Base-by-base conservation (phyloP, 2,113 vertebrate genomes). In the Eretmochelys imbricata region DNA sequence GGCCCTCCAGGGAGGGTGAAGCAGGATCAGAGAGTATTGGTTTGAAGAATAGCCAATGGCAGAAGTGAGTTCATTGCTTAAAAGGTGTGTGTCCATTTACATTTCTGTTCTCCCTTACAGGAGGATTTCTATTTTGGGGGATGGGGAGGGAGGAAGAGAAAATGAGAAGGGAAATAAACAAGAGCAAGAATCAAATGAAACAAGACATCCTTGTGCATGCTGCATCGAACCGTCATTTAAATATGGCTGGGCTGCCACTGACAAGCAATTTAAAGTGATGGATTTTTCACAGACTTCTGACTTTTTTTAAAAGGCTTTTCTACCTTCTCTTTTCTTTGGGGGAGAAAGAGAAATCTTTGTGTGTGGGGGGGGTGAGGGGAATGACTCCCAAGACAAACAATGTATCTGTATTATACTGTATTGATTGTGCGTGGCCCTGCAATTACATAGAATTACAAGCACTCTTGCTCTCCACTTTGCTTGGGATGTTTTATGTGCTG, bases 401-500 rank as follows among this genome's bases (percentile, higher is more conserved):
- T 80, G 29, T 35, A 51, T 59, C 46, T 94, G 17, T 85, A 72
- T 91, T 85, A 69, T 13, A 31, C 17, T 17, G 42, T n/a, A 85
- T 48, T 86, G 82, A 84, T 62, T 94, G 81, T 91, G 87, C 89
- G 0, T 59, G 76, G 72, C 57, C 5, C 4, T 84, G 83, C 83
- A 76, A 4, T 89, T 95, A 82, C 82, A 59, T 4, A 24, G 80
- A 96, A 95, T 95, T 82, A 55, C 19, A 38, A 90, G 85, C 80
- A 93, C 35, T n/a, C 84, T 95, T 93, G 89, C 88, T 96, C 88
- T 97, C 86, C 95, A 69, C 80, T 95, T 95, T 27, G 0, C 89
- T 80, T 48, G 5, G 87, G 38, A 55, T 1, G 0, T 88, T 92
- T 81, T 3, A 1, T 25, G 17, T 38, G 42, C 75, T 88, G n/a